phyloP scores from a whole-genome alignment of 1,140 invertebrate species.

The Lepidurus packardi region DNA sequence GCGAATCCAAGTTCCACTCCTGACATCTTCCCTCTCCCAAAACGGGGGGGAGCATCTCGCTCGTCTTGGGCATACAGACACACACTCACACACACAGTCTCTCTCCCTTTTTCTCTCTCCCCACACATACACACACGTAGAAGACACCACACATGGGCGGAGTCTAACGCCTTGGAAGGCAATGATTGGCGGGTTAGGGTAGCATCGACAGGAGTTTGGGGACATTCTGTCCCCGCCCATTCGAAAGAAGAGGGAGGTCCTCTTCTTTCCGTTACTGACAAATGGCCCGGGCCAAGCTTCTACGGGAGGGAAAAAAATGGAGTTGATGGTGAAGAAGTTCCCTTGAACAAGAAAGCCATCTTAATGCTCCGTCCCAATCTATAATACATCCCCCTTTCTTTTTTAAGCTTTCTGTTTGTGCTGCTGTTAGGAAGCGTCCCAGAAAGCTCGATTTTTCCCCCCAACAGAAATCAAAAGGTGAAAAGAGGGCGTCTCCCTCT shows the following conservation, averaged over 20 bases:
- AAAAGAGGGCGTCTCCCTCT: constrained; percentile 6
- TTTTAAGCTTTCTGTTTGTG: not conserved
- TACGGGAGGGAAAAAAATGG: not conserved
- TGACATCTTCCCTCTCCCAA: not conserved
- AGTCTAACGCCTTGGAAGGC: not conserved
- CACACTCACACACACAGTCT: not conserved
- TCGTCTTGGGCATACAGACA: not conserved
- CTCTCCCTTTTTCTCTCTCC: too few relatives aligned
- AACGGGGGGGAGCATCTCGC: not conserved
- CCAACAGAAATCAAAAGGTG: not conserved
- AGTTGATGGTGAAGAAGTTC: constrained; percentile 7
- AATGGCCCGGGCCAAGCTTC: not conserved
- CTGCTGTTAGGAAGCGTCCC: not conserved
- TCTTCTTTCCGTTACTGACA: not conserved
- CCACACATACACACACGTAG: not conserved
- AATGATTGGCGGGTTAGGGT: not conserved
- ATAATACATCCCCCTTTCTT: not conserved
- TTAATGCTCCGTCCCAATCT: not conserved
- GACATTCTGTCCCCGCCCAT: not conserved
- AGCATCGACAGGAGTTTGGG: not conserved
- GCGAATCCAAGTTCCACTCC: too few relatives aligned
- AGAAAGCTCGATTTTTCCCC: not conserved
- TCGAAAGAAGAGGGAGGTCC: not conserved
- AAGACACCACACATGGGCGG: not conserved
- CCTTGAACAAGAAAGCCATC: not conserved